Conservation (phyloP, 2,888 invertebrate species). For the Nesidiocoris tenuis region DNA sequence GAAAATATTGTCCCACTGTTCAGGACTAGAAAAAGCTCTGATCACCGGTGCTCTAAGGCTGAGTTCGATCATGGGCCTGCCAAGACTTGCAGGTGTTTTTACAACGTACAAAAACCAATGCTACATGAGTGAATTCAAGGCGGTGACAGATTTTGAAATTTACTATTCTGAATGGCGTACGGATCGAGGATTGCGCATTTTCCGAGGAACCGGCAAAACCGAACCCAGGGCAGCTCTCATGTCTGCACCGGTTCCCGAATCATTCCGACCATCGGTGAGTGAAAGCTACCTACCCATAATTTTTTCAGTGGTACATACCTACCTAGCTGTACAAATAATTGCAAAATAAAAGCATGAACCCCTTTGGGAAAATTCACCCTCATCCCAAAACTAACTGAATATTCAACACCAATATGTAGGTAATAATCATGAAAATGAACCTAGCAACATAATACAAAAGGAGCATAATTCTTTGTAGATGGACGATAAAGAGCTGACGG, state of each 20-base stretch:
- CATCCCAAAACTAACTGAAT: too few relatives aligned
- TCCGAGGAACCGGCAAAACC: conserved; percentile 26
- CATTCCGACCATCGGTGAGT: conserved; percentile 8
- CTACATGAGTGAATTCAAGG: conserved; percentile 15
- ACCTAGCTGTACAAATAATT: too few relatives aligned
- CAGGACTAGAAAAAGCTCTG: conserved; percentile 24
- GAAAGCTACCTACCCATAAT: too few relatives aligned
- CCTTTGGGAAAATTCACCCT: too few relatives aligned
- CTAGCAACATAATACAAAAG: too few relatives aligned
- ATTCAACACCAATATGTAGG: too few relatives aligned
- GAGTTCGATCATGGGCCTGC: not conserved
- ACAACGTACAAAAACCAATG: conserved; percentile 19
- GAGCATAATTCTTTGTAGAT: too few relatives aligned
- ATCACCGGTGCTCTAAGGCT: conserved; percentile 13
- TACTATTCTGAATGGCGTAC: conserved; percentile 31
- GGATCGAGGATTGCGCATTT: conserved; percentile 15
- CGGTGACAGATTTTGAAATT: conserved; percentile 4
- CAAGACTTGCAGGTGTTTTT: not conserved
- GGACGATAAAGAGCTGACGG: not conserved
- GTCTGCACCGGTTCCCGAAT: conserved; percentile 2
- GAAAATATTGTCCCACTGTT: too few relatives aligned
- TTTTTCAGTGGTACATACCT: too few relatives aligned
- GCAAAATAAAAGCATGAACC: too few relatives aligned
- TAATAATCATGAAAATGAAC: too few relatives aligned
- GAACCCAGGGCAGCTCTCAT: conserved; percentile 13